Evolutionary conservation across 2,888 invertebrate genomes (phyloP), one percentile per base, ranked within the genome.

Genomic region (Eremobia ochroleuca): DNA sequence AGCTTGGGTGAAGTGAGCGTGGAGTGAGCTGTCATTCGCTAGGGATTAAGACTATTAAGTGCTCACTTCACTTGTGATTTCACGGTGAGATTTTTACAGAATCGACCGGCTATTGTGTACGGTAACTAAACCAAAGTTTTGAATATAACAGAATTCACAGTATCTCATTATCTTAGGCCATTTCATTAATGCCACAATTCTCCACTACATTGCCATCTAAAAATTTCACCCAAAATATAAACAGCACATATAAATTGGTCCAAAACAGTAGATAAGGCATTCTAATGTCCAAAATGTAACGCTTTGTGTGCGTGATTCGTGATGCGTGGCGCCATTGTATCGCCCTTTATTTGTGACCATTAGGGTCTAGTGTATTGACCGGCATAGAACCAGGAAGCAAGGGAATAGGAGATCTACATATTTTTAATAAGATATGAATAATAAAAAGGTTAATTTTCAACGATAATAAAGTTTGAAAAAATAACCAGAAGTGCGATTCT

Each of bases 281-380:
- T 71, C 46, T 66, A 77, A 80, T 81, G 76, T 58, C 68, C 61
- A 37, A 81, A 86, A 76, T 85, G 74, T 77, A 49, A 69, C 68
- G 72, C 81, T 77, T 83, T 81, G 77, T 83, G 62, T 79, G 61
- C 59, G 25, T 62, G 72, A 28, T 37, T 34, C 31, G 11, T 43
- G 72, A 49, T 66, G 81, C 87, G 77, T 86, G 49, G 6, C 76
- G 43, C 37, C 66, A 71, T 75, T 62, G 76, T 76, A 59, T 59
- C 31, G 34, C 64, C 68, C 64, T 87, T 75, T 76, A 64, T 82
- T 69, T 79, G 62, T 65, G n/a, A 37, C 37, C 21, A 58, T 64
- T 76, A 66, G 43, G 67, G 28, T 62, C 28, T n/a, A 25, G 28
- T 68, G 73, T 62, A 79, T 52, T 76, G 61, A 11, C 21, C 28